A percentile compares a stretch with the other conserved stretches of the same genome.
Conservation (phyloP, 23 tunicate species). For the Oikopleura dioica region DNA sequence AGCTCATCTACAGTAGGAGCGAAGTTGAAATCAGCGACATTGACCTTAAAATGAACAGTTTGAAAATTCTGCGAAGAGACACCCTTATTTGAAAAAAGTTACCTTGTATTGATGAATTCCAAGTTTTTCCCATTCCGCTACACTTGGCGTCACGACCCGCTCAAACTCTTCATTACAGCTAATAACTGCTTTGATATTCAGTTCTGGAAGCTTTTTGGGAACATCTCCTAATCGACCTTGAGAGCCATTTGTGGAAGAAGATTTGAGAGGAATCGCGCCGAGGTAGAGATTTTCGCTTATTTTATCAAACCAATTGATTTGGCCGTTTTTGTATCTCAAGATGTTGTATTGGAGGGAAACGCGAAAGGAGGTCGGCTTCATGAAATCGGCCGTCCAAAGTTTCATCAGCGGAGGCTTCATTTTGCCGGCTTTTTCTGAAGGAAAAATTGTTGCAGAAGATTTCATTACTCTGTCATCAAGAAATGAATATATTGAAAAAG, state of each 20-base stretch:
- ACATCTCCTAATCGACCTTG: not conserved
- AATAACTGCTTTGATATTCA: not conserved
- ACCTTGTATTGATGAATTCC: no score
- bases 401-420: no score
- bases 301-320: not conserved
- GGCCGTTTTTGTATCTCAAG: not conserved
- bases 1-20: not conserved
- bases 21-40: slow-evolving; percentile 6
- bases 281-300: slow-evolving; percentile 2
- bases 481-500: no score
- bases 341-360: slow-evolving; percentile 6
- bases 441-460: no score
- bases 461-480: no score
- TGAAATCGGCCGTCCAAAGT: no score
- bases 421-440: no score
- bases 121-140: not conserved
- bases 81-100: no score
- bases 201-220: no score
- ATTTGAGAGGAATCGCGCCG: not conserved
- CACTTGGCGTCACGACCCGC: not conserved
- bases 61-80: no score
- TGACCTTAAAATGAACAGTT: not conserved
- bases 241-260: not conserved
- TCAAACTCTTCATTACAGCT: slow-evolving; percentile 5
- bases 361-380: no score